Percentiles rank a stretch among this genome's conserved stretches.
phyloP scores from a whole-genome alignment of 2,797 vertebrate species.

The Cyprinodon diabolis region DNA sequence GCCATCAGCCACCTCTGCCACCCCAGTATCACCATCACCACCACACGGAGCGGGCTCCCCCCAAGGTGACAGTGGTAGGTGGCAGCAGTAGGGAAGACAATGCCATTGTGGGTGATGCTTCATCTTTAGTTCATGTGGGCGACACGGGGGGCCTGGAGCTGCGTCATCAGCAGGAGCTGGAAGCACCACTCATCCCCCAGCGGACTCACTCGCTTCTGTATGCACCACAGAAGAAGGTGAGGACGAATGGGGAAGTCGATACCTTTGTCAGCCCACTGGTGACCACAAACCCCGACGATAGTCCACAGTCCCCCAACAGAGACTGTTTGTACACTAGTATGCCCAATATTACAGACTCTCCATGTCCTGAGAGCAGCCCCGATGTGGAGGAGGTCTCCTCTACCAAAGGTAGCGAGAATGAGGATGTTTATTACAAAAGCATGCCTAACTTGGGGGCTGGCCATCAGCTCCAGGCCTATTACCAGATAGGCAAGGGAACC shows the following conservation, averaged over 20 bases:
- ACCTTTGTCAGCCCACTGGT: constrained; percentile 90
- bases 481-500: constrained; percentile 95
- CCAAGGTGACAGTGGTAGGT: constrained; percentile 86
- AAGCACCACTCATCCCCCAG: constrained; percentile 97
- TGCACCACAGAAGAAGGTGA: constrained; percentile 96
- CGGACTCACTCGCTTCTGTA: constrained; percentile 99
- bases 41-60: constrained; percentile 88
- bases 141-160: constrained; percentile 85
- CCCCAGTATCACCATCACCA: constrained; percentile 89
- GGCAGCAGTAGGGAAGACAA: constrained; percentile 91
- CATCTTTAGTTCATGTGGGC: constrained; percentile 91
- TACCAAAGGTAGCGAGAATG: constrained; percentile 90
- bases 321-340: constrained; percentile 99
- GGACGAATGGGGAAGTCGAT: constrained; percentile 83
- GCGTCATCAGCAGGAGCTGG: constrained; percentile 89
- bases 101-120: constrained; percentile 89
- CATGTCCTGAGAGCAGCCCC: constrained; percentile 90
- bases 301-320: constrained; percentile 95
- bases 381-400: constrained; percentile 94
- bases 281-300: constrained; percentile 87
- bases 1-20: constrained; percentile 82
- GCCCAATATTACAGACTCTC: constrained; percentile 98
- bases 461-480: constrained; percentile 94
- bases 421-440: constrained; percentile 99
- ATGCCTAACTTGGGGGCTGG: constrained; percentile 97